Evolutionary conservation across 2,888 invertebrate species (phyloP).

Genomic region (Lysandra bellargus): DNA sequence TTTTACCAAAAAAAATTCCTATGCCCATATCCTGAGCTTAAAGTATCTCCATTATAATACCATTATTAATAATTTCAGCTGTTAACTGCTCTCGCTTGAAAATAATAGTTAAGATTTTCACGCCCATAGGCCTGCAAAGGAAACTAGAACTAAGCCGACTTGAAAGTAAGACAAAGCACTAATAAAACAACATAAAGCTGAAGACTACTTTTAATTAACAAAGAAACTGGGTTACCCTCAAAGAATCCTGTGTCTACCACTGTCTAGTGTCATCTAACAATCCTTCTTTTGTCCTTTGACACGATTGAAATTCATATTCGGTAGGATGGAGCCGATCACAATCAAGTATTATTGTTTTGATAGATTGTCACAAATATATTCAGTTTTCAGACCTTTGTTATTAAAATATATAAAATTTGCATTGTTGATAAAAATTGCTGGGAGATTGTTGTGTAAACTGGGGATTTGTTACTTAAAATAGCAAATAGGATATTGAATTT

Average conservation of each 20-base stretch:
- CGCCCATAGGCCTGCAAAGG: background rate
- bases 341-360: conserved; percentile 14
- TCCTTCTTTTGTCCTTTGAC: conserved; percentile 11
- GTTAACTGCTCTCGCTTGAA: background rate
- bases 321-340: conserved; percentile 13
- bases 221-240: conserved; percentile 6
- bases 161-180: background rate
- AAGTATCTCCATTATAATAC: too few species aligned
- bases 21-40: too few species aligned
- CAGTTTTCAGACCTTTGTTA: conserved; percentile 22
- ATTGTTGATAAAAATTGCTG: background rate
- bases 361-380: background rate
- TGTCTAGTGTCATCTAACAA: conserved; percentile 3
- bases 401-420: background rate
- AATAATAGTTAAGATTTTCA: background rate
- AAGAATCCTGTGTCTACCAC: background rate
- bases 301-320: conserved; percentile 32
- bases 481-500: too few species aligned
- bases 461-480: background rate
- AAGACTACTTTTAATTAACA: conserved; percentile 15
- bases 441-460: background rate
- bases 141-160: background rate
- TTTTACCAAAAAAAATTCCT: too few species aligned
- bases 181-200: conserved; percentile 6
- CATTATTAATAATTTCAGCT: too few species aligned